phyloP scores from a whole-genome alignment of 2,113 vertebrate genomes.

The Scartelaos histophorus region DNA sequence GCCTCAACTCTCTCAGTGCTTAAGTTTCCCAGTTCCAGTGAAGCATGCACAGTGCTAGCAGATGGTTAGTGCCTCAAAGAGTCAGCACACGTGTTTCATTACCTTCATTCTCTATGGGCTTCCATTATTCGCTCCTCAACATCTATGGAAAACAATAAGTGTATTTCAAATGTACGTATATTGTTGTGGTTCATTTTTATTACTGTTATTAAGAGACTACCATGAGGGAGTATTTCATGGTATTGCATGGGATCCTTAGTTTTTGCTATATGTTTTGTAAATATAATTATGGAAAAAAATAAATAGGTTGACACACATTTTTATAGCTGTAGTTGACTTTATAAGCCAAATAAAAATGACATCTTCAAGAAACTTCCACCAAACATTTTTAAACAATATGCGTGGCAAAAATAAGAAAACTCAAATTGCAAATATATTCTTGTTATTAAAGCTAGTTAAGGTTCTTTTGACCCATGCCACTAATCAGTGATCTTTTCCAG shows the following conservation, averaged over 20 bases:
- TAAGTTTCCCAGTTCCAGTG: slow-evolving; percentile 66
- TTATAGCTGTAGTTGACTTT: too few species aligned
- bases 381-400: background rate
- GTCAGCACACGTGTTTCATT: slow-evolving; percentile 70
- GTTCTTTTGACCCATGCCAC: background rate
- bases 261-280: too few species aligned
- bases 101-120: background rate
- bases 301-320: too few species aligned
- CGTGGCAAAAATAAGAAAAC: too few species aligned
- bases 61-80: slow-evolving; percentile 60
- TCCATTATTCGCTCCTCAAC: background rate
- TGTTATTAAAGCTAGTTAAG: background rate
- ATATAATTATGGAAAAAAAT: too few species aligned
- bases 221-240: too few species aligned
- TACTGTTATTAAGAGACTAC: background rate
- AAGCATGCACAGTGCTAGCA: slow-evolving; percentile 57
- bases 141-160: background rate
- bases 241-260: too few species aligned
- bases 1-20: slow-evolving; percentile 70
- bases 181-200: background rate
- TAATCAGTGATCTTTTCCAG: background rate
- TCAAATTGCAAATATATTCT: background rate
- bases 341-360: too few species aligned
- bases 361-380: too few species aligned
- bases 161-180: background rate